Evolutionary conservation across 2,797 vertebrate genomes (phyloP).

Genomic region (Esox masquinongy): DNA sequence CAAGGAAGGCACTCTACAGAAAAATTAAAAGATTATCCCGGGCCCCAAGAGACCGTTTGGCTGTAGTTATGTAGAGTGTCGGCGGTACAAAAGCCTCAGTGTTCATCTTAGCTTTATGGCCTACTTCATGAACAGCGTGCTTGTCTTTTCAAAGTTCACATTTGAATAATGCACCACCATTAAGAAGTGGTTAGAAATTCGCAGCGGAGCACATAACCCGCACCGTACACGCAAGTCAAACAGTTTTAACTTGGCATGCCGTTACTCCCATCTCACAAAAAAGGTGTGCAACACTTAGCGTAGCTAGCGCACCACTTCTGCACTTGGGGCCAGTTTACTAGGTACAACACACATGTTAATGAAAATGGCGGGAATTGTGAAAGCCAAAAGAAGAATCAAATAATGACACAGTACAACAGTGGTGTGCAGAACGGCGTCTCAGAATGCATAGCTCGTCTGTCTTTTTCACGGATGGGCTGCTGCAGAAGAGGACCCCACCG

Average conservation of each 20-base stretch:
- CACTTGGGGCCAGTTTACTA: too few species aligned
- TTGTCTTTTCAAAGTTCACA: conserved; percentile 13
- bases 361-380: too few species aligned
- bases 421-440: too few species aligned
- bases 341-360: too few species aligned
- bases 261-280: neutral
- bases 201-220: neutral
- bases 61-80: neutral
- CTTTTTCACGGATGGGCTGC: too few species aligned
- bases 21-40: neutral
- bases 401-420: too few species aligned
- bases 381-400: too few species aligned
- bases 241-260: neutral
- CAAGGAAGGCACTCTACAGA: neutral
- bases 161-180: conserved; percentile 10
- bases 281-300: too few species aligned
- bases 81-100: neutral
- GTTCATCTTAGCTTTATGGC: neutral
- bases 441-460: too few species aligned
- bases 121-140: neutral
- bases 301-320: neutral
- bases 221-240: neutral
- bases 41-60: neutral
- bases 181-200: neutral
- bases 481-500: too few species aligned